Conservation (phyloP, 2,888 invertebrate genomes). For the Rhaphigaster nebulosa region DNA sequence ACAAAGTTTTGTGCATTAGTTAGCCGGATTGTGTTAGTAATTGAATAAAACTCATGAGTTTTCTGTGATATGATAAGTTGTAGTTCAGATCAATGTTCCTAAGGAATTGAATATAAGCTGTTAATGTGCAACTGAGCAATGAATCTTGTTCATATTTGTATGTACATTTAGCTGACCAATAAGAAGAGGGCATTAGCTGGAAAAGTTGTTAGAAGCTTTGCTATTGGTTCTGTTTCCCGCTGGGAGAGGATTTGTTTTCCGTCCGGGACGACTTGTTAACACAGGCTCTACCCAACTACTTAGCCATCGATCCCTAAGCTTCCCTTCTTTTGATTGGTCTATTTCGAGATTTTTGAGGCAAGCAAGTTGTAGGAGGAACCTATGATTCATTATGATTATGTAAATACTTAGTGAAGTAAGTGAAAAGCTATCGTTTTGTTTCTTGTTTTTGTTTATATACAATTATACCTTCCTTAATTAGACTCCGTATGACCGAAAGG, state of each 20-base stretch:
- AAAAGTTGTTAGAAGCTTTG: not conserved
- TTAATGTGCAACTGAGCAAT: not conserved
- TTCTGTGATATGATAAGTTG: too few relatives aligned
- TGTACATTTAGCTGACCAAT: not conserved
- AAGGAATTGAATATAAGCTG: too few relatives aligned
- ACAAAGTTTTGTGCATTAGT: too few relatives aligned
- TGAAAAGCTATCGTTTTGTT: too few relatives aligned
- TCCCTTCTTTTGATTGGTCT: not conserved
- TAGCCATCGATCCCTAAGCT: not conserved
- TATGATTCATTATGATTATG: too few relatives aligned
- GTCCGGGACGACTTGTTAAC: not conserved
- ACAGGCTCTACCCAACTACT: constrained; percentile 29
- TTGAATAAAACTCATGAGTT: too few relatives aligned
- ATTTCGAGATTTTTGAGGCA: not conserved
- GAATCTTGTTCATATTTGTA: not conserved
- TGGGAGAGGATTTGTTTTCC: constrained; percentile 46
- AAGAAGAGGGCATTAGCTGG: not conserved
- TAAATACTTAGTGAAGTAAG: too few relatives aligned
- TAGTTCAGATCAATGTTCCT: too few relatives aligned
- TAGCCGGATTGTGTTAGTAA: too few relatives aligned
- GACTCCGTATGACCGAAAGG: too few relatives aligned
- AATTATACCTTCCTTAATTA: too few relatives aligned
- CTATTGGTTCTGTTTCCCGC: constrained; percentile 26
- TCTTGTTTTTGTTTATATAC: too few relatives aligned
- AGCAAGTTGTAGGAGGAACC: not conserved